Evolutionary conservation across 1,140 invertebrate genomes (phyloP).

Genomic region (Drosophila ficusphila): DNA sequence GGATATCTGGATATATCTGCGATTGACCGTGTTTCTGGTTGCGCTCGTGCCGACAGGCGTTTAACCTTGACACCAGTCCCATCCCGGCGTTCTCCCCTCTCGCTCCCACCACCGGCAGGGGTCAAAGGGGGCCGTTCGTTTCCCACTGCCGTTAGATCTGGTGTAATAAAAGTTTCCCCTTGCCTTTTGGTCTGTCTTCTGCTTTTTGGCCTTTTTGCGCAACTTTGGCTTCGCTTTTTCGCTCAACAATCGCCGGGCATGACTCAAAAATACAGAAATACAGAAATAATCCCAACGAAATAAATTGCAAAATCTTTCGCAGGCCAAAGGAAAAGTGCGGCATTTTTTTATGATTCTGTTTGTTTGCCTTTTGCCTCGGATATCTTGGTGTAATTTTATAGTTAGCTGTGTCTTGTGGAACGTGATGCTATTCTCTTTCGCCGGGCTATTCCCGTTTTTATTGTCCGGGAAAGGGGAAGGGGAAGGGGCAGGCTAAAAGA

Average conservation of each 20-base stretch:
- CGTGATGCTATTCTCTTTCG: slow-evolving; percentile 61
- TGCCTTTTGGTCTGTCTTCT: slow-evolving; percentile 10
- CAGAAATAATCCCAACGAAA: slow-evolving; percentile 50
- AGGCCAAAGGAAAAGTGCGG: slow-evolving; percentile 67
- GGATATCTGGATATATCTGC: slow-evolving; percentile 11
- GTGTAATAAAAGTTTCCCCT: slow-evolving; percentile 57
- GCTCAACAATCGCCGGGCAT: slow-evolving; percentile 67
- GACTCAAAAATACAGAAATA: slow-evolving; percentile 50
- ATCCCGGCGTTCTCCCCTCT: slow-evolving; percentile 7
- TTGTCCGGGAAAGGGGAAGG: slow-evolving; percentile 2
- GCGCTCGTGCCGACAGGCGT: slow-evolving; percentile 63
- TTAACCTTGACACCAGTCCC: slow-evolving; percentile 78
- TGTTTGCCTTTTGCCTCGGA: slow-evolving; percentile 37
- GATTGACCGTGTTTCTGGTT: slow-evolving; percentile 67
- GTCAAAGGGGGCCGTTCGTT: slow-evolving; percentile 60
- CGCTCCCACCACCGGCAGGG: slow-evolving; percentile 30
- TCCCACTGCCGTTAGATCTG: slow-evolving; percentile 63
- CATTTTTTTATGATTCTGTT: slow-evolving; percentile 68
- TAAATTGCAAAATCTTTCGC: slow-evolving; percentile 79
- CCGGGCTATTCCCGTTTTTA: slow-evolving; percentile 38
- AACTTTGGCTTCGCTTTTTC: slow-evolving; percentile 37
- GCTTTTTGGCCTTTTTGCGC: slow-evolving; percentile 43
- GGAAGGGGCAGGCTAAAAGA: slow-evolving; percentile 38
- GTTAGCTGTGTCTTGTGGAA: slow-evolving; percentile 52
- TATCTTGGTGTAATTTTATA: slow-evolving; percentile 61